Conservation (phyloP, 37 sponge, comb jelly and placozoan species). For the Aplysina aerophoba region DNA sequence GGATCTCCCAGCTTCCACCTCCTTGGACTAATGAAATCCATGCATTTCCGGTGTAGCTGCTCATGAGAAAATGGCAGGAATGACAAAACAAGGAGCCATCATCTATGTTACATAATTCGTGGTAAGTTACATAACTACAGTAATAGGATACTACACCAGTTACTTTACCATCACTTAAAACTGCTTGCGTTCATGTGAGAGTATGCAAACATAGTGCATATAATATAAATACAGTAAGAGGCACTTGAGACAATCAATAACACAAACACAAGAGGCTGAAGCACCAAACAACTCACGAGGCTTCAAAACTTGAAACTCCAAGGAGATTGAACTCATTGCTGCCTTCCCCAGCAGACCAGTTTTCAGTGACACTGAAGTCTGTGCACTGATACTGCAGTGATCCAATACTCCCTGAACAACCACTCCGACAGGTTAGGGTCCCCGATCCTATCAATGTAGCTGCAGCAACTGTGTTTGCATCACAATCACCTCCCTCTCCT, state of each 20-base stretch:
- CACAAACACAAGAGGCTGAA: too few relatives aligned
- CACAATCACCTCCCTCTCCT: not conserved
- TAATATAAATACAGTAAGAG: too few relatives aligned
- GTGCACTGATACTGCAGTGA: constrained; percentile 35
- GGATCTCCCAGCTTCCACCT: constrained; percentile 40
- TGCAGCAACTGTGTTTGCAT: not conserved
- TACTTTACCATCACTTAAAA: too few relatives aligned
- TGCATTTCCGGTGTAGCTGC: not conserved
- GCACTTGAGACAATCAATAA: too few relatives aligned
- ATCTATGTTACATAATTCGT: too few relatives aligned
- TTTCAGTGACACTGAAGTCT: constrained; percentile 37
- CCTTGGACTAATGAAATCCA: constrained; percentile 32
- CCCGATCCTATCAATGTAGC: not conserved
- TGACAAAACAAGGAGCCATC: not conserved
- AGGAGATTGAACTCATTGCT: not conserved
- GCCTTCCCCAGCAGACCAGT: constrained; percentile 43
- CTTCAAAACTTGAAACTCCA: constrained; percentile 24
- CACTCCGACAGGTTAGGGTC: not conserved
- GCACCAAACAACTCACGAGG: constrained; percentile 16
- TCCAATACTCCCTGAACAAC: constrained; percentile 8
- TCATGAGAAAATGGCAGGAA: not conserved
- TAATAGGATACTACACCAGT: too few relatives aligned
- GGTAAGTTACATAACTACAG: too few relatives aligned
- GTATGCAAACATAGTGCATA: too few relatives aligned
- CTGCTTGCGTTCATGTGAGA: too few relatives aligned